Percentiles rank a stretch among this genome's conserved stretches.
Evolutionary conservation across 2,888 invertebrate species (phyloP).

Genomic region (Rhimphoctona megacephalus): DNA sequence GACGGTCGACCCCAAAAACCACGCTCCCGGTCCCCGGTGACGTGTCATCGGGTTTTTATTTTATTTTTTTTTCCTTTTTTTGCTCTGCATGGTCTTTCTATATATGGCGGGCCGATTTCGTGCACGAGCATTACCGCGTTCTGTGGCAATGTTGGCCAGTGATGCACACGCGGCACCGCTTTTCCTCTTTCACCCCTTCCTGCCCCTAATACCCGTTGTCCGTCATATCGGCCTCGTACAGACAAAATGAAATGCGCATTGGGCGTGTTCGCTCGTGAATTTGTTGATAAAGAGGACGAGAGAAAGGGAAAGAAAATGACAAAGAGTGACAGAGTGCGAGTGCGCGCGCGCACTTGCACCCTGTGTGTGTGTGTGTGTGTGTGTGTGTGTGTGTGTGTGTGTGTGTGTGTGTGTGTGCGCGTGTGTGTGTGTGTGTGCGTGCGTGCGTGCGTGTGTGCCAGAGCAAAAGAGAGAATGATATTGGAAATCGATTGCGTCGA

Average conservation of each 20-base stretch:
- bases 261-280: constrained; percentile 74
- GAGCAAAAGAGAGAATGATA: constrained; percentile 54
- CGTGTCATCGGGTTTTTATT: constrained; percentile 34
- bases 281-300: constrained; percentile 59
- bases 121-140: constrained; percentile 50
- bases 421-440: background rate
- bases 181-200: constrained; percentile 19
- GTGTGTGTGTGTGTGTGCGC: background rate
- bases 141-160: constrained; percentile 60
- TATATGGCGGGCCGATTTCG: constrained; percentile 15
- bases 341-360: too few species aligned
- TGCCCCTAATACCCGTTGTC: constrained; percentile 62
- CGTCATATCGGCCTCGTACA: constrained; percentile 72
- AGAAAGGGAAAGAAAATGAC: constrained; percentile 30
- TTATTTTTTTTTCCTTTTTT: constrained; percentile 31
- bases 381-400: background rate
- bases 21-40: constrained; percentile 52
- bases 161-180: constrained; percentile 36
- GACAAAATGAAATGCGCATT: constrained; percentile 78
- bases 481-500: constrained; percentile 68
- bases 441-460: background rate
- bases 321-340: background rate
- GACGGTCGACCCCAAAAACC: constrained; percentile 66
- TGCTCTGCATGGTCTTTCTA: constrained; percentile 10
- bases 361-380: background rate